Conservation (phyloP, 2,113 vertebrate species). For the Alouatta palliata region DNA sequence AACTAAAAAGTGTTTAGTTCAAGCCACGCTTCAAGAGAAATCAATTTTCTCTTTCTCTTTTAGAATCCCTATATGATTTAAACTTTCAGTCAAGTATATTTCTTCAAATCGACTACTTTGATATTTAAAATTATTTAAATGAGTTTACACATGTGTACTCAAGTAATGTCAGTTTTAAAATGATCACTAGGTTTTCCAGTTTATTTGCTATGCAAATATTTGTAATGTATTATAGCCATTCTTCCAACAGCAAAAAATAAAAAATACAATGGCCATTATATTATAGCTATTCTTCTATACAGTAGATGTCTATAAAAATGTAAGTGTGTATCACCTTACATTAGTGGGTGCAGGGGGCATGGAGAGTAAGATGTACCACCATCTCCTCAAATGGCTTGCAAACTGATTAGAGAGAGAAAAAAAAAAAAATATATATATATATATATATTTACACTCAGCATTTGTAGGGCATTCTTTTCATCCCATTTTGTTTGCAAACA, state of each 20-base stretch:
- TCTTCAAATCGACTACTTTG: neutral
- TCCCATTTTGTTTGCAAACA: conserved; percentile 58
- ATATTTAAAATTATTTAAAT: conserved; percentile 33
- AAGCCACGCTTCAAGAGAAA: neutral
- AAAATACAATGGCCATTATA: no score
- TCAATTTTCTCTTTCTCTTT: neutral
- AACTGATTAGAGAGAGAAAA: neutral
- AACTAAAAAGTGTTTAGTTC: neutral
- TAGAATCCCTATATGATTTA: neutral
- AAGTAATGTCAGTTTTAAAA: neutral
- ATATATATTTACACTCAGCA: neutral
- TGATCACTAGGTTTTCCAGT: neutral
- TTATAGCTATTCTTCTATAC: no score
- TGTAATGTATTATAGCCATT: neutral
- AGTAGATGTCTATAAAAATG: neutral
- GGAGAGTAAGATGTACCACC: neutral
- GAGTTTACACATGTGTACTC: neutral
- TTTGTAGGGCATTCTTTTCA: conserved; percentile 48
- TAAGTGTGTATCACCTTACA: neutral
- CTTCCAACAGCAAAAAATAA: neutral
- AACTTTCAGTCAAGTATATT: neutral
- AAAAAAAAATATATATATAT: neutral
- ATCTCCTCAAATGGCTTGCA: neutral
- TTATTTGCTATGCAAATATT: neutral
- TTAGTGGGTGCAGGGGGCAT: neutral